These are phyloP conservation scores for Pterocles burchelli DNA, from an alignment of 2,113 vertebrate species.

Conservation along the genomic window DNA sequence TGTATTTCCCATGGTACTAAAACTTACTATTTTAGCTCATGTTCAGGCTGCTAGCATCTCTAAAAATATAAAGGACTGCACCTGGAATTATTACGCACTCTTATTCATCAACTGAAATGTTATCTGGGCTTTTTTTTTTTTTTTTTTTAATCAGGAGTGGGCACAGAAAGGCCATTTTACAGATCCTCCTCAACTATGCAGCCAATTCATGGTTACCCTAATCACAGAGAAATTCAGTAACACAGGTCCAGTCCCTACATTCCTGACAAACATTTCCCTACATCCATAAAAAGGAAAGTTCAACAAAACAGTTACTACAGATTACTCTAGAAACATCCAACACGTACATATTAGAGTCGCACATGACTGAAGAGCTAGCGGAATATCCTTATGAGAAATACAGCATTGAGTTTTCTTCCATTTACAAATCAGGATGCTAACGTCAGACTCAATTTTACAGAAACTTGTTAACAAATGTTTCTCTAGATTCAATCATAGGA, in stretches of 20 bases:
- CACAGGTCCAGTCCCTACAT: not conserved
- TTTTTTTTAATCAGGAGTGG: not conserved
- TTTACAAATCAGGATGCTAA: not conserved
- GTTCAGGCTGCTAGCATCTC: not conserved
- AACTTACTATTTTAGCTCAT: not conserved
- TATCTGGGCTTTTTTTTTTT: not conserved
- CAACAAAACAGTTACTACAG: not conserved
- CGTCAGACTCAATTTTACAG: not conserved
- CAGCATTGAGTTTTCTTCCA: not conserved
- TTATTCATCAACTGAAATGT: not conserved
- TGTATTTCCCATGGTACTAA: not conserved
- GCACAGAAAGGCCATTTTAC: not conserved
- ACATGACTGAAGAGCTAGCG: not conserved
- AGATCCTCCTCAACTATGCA: not conserved
- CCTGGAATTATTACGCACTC: not conserved
- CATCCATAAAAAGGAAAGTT: not conserved
- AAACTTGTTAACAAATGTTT: not conserved
- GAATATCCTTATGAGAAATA: not conserved
- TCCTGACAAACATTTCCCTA: not conserved
- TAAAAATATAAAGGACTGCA: not conserved
- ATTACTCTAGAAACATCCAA: not conserved
- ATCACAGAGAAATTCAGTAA: not conserved
- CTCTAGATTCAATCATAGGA: not conserved
- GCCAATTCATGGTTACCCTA: not conserved
- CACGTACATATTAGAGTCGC: not conserved